Evolutionary conservation across 2,113 vertebrate species (phyloP), one percentile per base, ranked within the genome.

Genomic region (Pachypanchax playfairii): DNA sequence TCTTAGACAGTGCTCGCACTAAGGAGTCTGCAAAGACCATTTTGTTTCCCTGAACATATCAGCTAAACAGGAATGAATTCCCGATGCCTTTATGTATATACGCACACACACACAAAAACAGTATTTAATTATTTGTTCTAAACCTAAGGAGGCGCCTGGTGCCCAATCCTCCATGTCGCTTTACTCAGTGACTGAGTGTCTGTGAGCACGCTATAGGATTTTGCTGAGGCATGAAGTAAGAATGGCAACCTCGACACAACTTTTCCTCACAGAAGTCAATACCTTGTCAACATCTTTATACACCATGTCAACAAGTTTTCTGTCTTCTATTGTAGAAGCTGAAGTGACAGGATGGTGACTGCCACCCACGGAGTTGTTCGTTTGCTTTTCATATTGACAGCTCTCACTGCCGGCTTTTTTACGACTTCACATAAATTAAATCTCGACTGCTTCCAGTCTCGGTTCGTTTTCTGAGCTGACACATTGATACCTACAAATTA

Each of bases 41-140:
- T 88, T 84, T 85, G 84, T 68, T 77, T 73, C 71, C 70, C 65
- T 82, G 69, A 83, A 85, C 82, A 84, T 78, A 78, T 73, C 63
- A 65, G 63, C 29, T 68, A 53, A 79, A 78, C 29, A 67, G 50
- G 68, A 77, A 65, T 54, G 49, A 55, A 71, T 77, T 80, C 54
- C 11, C 42, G 69, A 78, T 77, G 60, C 47, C 14, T 71, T 56
- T 83, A 78, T 64, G 75, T 79, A 76, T 61, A 64, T 56, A 42
- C 43, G 44, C 35, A 24, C 59, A 42, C 43, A 48, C 35, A 24
- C 61, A 68, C 20, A 82, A 65, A 80, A 62, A 75, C 31, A 1
- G 42, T 46, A 67, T 58, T 75, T 86, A 75, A 79, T 90, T 83
- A 87, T 89, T 83, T 84, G 82, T 70, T 80, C 48, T 75, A 58